These are phyloP conservation scores for Gastracanthus pulcherrimus DNA, from an alignment of 2,888 invertebrate species.

Conservation along the genomic window DNA sequence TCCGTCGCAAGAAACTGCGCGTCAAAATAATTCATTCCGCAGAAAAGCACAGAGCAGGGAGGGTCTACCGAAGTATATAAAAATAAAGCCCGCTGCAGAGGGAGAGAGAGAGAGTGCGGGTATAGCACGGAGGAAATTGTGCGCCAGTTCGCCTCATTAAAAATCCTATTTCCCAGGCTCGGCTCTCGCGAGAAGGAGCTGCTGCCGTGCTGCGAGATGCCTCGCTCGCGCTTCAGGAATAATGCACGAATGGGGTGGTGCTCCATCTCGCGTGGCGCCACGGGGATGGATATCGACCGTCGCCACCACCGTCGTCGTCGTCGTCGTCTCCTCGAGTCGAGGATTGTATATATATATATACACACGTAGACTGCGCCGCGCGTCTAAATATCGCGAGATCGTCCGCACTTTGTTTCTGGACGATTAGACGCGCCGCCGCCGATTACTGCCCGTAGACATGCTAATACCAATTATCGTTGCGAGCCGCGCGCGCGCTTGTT, in stretches of 20 bases:
- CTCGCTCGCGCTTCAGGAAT: too few relatives aligned
- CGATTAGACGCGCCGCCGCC: constrained; percentile 29
- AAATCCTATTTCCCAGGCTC: constrained; percentile 68
- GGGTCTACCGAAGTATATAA: constrained; percentile 13
- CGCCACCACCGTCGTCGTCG: not conserved
- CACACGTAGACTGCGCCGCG: not conserved
- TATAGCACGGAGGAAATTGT: constrained; percentile 50
- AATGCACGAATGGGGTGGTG: constrained; percentile 14
- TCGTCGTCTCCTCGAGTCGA: not conserved
- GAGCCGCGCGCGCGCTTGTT: not conserved
- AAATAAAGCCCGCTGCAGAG: constrained; percentile 23
- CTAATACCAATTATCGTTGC: constrained; percentile 45
- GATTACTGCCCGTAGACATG: constrained; percentile 13
- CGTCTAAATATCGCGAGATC: too few relatives aligned
- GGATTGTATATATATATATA: not conserved
- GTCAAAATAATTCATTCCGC: not conserved
- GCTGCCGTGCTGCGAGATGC: constrained; percentile 24
- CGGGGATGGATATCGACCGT: constrained; percentile 46
- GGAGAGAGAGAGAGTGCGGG: too few relatives aligned
- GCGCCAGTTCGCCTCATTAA: constrained; percentile 62
- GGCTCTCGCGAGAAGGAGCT: not conserved
- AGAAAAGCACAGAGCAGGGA: not conserved
- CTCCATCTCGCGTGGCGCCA: constrained; percentile 30
- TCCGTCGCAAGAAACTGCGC: not conserved
- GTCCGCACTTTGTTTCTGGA: constrained; percentile 24